Evolutionary conservation across 2,888 invertebrate species (phyloP).

Genomic region (Volucella bombylans): DNA sequence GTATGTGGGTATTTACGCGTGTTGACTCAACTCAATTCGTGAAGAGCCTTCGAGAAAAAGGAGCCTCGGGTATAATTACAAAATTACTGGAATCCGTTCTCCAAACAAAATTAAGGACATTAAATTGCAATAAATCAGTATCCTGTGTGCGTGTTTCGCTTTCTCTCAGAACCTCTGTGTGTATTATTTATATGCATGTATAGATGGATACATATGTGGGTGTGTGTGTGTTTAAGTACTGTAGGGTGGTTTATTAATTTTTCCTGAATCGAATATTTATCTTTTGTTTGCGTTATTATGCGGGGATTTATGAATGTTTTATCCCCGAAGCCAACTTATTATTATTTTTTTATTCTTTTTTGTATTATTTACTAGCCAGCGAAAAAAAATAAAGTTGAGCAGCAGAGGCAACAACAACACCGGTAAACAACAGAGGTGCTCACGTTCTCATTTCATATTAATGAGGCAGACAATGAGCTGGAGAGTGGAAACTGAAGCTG

Average conservation of each 20-base stretch:
- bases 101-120: conserved; percentile 40
- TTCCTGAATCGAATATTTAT: conserved; percentile 60
- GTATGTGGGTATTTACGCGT: not conserved
- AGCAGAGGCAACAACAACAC: conserved; percentile 12
- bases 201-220: not conserved
- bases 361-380: not conserved
- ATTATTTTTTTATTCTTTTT: conserved; percentile 19
- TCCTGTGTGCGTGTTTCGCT: not conserved
- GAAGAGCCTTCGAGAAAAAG: not conserved
- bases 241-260: conserved; percentile 55
- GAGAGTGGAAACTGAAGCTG: too few relatives aligned
- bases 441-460: conserved; percentile 56
- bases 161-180: too few relatives aligned
- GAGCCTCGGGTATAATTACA: not conserved
- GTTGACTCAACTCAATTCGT: conserved; percentile 7
- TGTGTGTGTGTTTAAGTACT: not conserved
- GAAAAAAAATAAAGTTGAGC: conserved; percentile 30
- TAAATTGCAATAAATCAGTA: conserved; percentile 49
- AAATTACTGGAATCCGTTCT: conserved; percentile 35
- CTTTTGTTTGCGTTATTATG: conserved; percentile 63
- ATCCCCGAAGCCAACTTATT: conserved; percentile 33
- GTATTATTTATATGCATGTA: not conserved
- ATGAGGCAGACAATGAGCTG: conserved; percentile 63
- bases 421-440: conserved; percentile 36
- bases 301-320: conserved; percentile 52